Base-by-base conservation (phyloP, 2,113 vertebrate genomes). In the Phyllostomus discolor region DNA sequence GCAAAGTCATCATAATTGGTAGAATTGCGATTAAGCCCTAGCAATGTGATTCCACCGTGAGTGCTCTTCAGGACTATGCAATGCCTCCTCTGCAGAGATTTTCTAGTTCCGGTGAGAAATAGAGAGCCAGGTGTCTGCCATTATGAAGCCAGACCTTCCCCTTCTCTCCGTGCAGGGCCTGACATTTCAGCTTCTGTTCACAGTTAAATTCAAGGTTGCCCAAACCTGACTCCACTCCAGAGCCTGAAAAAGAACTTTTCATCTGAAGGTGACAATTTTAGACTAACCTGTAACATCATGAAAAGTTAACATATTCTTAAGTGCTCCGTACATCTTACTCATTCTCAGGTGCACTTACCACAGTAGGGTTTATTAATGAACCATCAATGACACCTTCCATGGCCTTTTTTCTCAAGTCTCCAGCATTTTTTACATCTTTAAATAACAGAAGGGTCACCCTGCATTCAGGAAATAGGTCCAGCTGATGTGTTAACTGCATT, bases 371-470 rank as follows among this genome's bases (percentile, higher is more conserved):
- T 95, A 99, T 98, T 85, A 99, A 91, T 0, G 99, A 99, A 6
- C 98, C 99, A 2, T 96, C 97, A 9, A 99, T 97, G 73, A 98
- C 80, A 0, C 99, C 99, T 54, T 99, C 99, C 96, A 99, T 97
- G 10, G 99, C 99, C 35, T 98, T 99, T 75, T 98, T 99, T 48
- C 99, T 98, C 41, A 99, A 94, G 4, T 98, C 98, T 1, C 98
- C 98, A 6, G 99, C 98, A 43, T 99, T 99, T 97, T 97, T 98
- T 1, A 99, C 98, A 84, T 98, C 98, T 97, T 96, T 98, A 91
- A 99, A 99, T 87, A 99, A 98, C 4, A 99, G 94, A 28, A 99
- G 99, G 0, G 98, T 99, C 41, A 99, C 99, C 1, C 15, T 98
- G 62, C 93, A 97, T 10, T 97, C 99, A 0, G 99, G 99, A 97